Evolutionary conservation across 2,113 vertebrate genomes (phyloP).

Genomic region (Leiothrix lutea): DNA sequence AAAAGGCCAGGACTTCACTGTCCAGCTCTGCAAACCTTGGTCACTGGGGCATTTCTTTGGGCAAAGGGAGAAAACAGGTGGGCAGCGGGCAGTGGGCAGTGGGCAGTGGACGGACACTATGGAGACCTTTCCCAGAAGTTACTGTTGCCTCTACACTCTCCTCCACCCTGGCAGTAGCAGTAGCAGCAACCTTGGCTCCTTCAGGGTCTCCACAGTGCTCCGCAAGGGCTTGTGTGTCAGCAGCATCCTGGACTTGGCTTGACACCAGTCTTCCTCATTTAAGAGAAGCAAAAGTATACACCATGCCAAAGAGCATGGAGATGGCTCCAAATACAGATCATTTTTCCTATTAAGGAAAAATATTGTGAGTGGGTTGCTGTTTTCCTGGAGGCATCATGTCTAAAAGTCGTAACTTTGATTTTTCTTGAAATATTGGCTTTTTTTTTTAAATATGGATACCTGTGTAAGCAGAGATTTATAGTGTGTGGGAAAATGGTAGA

Average conservation of each 20-base stretch:
- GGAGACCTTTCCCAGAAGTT: not conserved
- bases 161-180: not conserved
- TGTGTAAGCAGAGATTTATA: not conserved
- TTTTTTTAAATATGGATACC: not conserved
- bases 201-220: rapidly evolving
- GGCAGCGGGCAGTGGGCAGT: too few species aligned
- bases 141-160: not conserved
- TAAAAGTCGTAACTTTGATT: not conserved
- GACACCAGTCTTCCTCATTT: rapidly evolving
- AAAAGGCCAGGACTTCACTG: not conserved
- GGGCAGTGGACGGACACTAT: not conserved
- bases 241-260: not conserved
- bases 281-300: not conserved
- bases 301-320: not conserved
- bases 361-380: not conserved
- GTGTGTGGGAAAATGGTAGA: not conserved
- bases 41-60: not conserved
- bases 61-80: not conserved
- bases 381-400: not conserved
- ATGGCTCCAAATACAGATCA: not conserved
- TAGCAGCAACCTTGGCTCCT: not conserved
- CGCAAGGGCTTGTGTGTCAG: not conserved
- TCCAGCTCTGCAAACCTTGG: not conserved
- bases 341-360: not conserved
- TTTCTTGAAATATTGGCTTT: not conserved